Evolutionary conservation across 1,140 invertebrate genomes (phyloP).

Genomic region (Cheumatopsyche charites): DNA sequence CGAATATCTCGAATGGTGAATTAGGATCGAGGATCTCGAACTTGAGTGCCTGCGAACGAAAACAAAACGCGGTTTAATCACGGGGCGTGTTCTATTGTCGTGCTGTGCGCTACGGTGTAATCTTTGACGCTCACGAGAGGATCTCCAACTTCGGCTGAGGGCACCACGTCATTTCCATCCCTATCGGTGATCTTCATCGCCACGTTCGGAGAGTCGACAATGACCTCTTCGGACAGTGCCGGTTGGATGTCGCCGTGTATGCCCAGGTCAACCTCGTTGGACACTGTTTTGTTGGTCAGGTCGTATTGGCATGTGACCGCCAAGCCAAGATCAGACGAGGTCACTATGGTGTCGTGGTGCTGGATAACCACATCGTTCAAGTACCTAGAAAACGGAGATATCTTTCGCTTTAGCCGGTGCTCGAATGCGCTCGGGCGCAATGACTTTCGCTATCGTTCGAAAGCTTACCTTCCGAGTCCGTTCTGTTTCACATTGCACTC

Average conservation of each 20-base stretch:
- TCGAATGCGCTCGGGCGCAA: neutral
- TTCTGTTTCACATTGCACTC: slow-evolving; percentile 89
- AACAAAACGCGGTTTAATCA: neutral
- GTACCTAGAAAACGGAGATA: slow-evolving; percentile 60
- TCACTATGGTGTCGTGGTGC: slow-evolving; percentile 94
- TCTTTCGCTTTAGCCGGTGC: neutral
- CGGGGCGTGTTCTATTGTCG: neutral
- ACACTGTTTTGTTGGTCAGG: slow-evolving; percentile 90
- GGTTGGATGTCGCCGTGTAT: slow-evolving; percentile 85
- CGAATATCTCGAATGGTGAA: slow-evolving; percentile 94
- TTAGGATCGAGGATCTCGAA: slow-evolving; percentile 92
- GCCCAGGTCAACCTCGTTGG: slow-evolving; percentile 87
- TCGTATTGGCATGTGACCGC: slow-evolving; percentile 94
- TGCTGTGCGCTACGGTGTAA: neutral
- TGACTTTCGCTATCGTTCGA: slow-evolving; percentile 10
- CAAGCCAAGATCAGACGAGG: slow-evolving; percentile 89
- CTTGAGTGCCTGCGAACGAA: slow-evolving; percentile 68
- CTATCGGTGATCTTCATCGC: slow-evolving; percentile 93
- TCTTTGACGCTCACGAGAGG: slow-evolving; percentile 65
- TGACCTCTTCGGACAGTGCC: slow-evolving; percentile 79
- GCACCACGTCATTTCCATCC: slow-evolving; percentile 77
- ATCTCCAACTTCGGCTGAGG: slow-evolving; percentile 87
- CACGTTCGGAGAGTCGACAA: slow-evolving; percentile 91
- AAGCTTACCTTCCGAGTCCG: slow-evolving; percentile 71
- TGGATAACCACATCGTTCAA: slow-evolving; percentile 91